phyloP scores from a whole-genome alignment of 1,140 invertebrate genomes.

The Aphelinus certus region DNA sequence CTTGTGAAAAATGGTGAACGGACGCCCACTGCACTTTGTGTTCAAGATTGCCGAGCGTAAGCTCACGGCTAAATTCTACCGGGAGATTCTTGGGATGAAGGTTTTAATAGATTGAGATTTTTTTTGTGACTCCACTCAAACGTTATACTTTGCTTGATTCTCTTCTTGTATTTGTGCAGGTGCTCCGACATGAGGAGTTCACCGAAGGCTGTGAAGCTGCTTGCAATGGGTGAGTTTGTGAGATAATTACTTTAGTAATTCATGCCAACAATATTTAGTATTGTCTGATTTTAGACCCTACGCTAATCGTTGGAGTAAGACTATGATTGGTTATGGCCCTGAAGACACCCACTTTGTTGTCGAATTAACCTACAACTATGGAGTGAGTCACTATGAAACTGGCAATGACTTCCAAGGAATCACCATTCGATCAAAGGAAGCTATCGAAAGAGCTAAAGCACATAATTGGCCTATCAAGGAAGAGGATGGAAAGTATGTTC shows the following conservation, averaged over 20 bases:
- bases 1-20: conserved; percentile 65
- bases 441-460: conserved; percentile 76
- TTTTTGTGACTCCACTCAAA: conserved; percentile 26
- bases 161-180: conserved; percentile 65
- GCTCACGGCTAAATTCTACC: conserved; percentile 86
- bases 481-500: conserved; percentile 67
- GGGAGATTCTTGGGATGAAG: conserved; percentile 93
- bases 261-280: conserved; percentile 25
- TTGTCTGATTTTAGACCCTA: conserved; percentile 78
- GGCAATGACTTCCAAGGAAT: conserved; percentile 93
- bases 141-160: conserved; percentile 29
- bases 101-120: conserved; percentile 64
- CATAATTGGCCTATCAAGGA: conserved; percentile 74
- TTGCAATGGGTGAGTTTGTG: conserved; percentile 88
- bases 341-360: conserved; percentile 96
- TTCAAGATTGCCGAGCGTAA: conserved; percentile 92
- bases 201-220: conserved; percentile 93
- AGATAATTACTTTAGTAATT: conserved; percentile 1
- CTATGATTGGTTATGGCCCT: conserved; percentile 97
- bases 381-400: conserved; percentile 82
- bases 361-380: conserved; percentile 98
- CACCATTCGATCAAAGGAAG: conserved; percentile 82
- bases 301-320: conserved; percentile 98
- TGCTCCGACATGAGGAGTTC: conserved; percentile 97
- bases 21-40: conserved; percentile 91